Evolutionary conservation across 2,888 invertebrate species (phyloP).

Genomic region (Eristalis intricaria): DNA sequence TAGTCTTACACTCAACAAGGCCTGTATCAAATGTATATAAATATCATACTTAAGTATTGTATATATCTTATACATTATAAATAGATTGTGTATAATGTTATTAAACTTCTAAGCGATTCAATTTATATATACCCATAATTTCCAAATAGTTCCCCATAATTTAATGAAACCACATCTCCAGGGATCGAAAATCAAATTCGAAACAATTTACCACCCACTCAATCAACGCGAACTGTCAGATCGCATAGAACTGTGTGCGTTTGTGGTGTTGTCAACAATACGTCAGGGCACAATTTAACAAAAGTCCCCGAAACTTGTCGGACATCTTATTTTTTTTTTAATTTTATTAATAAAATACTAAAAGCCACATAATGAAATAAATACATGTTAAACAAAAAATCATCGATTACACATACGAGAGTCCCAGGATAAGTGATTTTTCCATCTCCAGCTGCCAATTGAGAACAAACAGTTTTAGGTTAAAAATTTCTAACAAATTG

Average conservation of each 20-base stretch:
- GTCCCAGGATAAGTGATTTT: neutral
- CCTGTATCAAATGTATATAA: no score
- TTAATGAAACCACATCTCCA: neutral
- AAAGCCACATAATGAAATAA: conserved; percentile 53
- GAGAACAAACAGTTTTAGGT: conserved; percentile 47
- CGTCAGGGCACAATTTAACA: conserved; percentile 51
- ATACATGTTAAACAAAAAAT: neutral
- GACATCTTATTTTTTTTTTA: conserved; percentile 23
- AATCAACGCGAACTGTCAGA: conserved; percentile 35
- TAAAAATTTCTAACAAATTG: conserved; percentile 45
- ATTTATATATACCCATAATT: no score
- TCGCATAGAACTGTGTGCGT: conserved; percentile 17
- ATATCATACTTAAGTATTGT: no score
- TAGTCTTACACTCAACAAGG: no score
- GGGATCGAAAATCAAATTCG: neutral
- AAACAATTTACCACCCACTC: neutral
- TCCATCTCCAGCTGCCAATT: conserved; percentile 27
- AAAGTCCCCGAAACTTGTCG: conserved; percentile 18
- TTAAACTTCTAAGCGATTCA: no score
- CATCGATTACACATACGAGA: neutral
- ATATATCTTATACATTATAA: no score
- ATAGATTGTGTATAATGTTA: no score
- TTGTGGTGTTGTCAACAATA: conserved; percentile 72
- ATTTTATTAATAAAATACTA: conserved; percentile 27
- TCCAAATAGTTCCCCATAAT: neutral